Percentiles rank a stretch among this genome's conserved stretches.
Evolutionary conservation across 2,113 vertebrate species (phyloP).

Genomic region (Indicator maculatus): DNA sequence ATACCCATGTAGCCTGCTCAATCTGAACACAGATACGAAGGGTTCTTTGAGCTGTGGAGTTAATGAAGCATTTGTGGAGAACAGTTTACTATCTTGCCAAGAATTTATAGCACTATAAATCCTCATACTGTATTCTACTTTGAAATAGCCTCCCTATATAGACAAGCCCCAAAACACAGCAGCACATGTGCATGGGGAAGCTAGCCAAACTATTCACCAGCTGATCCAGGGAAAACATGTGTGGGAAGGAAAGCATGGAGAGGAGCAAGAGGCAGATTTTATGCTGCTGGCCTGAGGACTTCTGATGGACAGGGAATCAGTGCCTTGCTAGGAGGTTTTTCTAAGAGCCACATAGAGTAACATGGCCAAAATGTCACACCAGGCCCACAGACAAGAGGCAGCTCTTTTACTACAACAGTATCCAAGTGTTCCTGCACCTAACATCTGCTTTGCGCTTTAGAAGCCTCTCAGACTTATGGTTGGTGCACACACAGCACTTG

Average conservation of each 20-base stretch:
- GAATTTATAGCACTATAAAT: slow-evolving; percentile 33
- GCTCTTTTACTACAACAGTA: not conserved
- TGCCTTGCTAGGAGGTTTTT: not conserved
- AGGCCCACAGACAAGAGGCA: not conserved
- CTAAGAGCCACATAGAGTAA: not conserved
- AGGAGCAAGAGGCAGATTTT: not conserved
- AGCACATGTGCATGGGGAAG: not conserved
- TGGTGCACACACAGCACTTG: not conserved
- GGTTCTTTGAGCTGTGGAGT: not conserved
- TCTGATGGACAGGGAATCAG: not conserved
- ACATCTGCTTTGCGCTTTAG: not conserved
- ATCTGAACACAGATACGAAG: not conserved
- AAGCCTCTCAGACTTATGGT: not conserved
- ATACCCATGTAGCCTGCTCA: not conserved
- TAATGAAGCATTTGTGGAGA: slow-evolving; percentile 29
- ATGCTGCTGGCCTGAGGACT: not conserved
- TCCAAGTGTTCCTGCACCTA: not conserved
- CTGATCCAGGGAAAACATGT: not conserved
- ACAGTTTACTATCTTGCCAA: not conserved
- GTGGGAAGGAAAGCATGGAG: not conserved
- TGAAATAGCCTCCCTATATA: not conserved
- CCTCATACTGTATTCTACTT: not conserved
- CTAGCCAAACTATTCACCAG: not conserved
- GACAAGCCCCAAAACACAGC: not conserved
- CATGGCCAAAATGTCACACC: not conserved